Percentiles rank a stretch among this genome's conserved stretches.
Evolutionary conservation across 2,113 vertebrate genomes (phyloP).

Genomic region (Craseonycteris thonglongyai): DNA sequence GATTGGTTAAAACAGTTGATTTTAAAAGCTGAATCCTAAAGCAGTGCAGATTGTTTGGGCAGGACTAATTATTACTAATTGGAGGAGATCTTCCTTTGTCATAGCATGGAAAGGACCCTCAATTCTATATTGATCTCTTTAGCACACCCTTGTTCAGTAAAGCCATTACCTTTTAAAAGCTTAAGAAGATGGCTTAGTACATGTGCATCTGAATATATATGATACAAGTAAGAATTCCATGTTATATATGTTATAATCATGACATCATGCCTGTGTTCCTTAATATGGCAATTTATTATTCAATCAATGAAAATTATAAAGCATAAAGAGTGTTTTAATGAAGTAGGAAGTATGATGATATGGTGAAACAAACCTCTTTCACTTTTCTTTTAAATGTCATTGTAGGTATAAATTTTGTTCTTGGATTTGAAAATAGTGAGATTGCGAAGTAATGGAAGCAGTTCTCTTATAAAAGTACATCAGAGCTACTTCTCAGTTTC

Average conservation of each 20-base stretch:
- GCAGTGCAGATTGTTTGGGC: background rate
- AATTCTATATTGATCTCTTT: background rate
- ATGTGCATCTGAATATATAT: background rate
- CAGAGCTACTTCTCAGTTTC: constrained; percentile 29
- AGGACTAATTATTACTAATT: background rate
- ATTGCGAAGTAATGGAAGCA: constrained; percentile 10
- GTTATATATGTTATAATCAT: background rate
- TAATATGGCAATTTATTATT: background rate
- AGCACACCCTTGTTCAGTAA: background rate
- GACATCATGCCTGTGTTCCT: background rate
- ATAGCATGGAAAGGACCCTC: background rate
- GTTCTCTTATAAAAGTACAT: constrained; percentile 19
- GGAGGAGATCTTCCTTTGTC: background rate
- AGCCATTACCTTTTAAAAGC: background rate
- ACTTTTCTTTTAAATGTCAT: constrained; percentile 28
- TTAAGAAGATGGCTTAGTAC: background rate
- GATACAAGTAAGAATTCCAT: background rate
- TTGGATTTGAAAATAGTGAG: constrained; percentile 41
- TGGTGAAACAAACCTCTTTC: background rate
- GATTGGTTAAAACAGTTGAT: background rate
- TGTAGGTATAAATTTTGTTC: constrained; percentile 38
- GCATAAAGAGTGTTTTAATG: constrained; percentile 22
- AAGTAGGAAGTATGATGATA: background rate
- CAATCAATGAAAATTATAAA: background rate
- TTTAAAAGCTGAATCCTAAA: constrained; percentile 17